Percentiles rank a stretch among this genome's conserved stretches.
Evolutionary conservation across 1,140 invertebrate genomes (phyloP).

Genomic region (Charaxes varanes): DNA sequence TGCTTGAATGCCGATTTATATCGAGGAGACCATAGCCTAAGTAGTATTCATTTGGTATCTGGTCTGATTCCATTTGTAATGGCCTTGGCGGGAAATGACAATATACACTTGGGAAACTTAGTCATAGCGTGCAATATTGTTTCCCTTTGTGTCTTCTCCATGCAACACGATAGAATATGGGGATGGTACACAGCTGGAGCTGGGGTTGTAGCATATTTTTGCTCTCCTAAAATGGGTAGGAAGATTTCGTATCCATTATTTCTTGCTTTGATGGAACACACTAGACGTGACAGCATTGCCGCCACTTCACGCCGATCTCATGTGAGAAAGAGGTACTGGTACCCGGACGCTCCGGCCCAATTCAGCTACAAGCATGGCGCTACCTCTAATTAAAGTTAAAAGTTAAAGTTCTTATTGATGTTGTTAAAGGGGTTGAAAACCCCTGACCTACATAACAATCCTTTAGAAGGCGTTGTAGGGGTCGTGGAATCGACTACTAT

Average conservation of each 20-base stretch:
- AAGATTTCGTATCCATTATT: conserved; percentile 43
- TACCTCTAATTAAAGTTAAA: too few species aligned
- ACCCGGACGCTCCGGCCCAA: too few species aligned
- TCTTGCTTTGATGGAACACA: conserved; percentile 45
- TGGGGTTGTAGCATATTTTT: conserved; percentile 43
- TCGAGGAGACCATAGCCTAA: conserved; percentile 27
- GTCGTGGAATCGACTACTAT: too few species aligned
- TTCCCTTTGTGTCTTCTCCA: conserved; percentile 39
- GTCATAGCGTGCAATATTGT: conserved; percentile 47
- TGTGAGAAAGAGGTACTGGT: too few species aligned
- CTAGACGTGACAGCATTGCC: too few species aligned
- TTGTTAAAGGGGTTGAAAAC: too few species aligned
- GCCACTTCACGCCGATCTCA: too few species aligned
- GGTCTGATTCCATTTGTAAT: conserved; percentile 48
- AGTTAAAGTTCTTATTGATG: too few species aligned
- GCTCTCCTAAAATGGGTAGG: conserved; percentile 22
- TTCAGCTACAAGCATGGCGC: too few species aligned
- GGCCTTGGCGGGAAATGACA: conserved; percentile 39
- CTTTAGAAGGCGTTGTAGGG: too few species aligned
- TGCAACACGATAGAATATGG: conserved; percentile 33
- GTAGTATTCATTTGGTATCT: conserved; percentile 39
- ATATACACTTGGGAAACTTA: conserved; percentile 39
- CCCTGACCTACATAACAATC: too few species aligned
- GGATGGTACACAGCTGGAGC: conserved; percentile 55
- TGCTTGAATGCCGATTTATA: conserved; percentile 56